Base-by-base conservation (phyloP, 2,113 vertebrate species). In the Pseudorectes ferrugineus region DNA sequence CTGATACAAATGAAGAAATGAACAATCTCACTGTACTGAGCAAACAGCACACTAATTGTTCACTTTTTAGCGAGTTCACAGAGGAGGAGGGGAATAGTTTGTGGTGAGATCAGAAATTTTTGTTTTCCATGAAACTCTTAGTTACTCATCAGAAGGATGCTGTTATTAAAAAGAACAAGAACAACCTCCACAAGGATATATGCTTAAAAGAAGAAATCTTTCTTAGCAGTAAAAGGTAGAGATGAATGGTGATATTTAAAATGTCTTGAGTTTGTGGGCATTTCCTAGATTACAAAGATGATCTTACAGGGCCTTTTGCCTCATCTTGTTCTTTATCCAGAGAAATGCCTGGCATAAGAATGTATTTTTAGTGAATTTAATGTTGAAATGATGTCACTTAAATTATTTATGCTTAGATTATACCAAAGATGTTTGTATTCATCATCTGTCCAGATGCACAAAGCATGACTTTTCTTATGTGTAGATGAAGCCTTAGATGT, bases 71-170 rank as follows among this genome's bases (percentile, higher is more conserved):
- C 29, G 59, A 62, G 45, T 68, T 51, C 57, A 40, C 35, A 68
- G 88, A 83, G 80, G 91, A 95, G 74, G 77, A 95, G 70, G 74
- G 68, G 78, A 85, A 9, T 40, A 61, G 66, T 57, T 87, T 75
- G 66, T 93, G 83, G 58, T 86, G 89, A 95, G 45, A 81, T 81
- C 77, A 95, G 94, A 87, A 91, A 91, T 85, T 89, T 92, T 65
- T 81, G 12, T 87, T 85, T 94, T 89, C 49, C 19, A 5, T 68
- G 6, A 31, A 59, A 89, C 76, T 80, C 54, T 19, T 59, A 86
- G 59, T 74, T 89, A 86, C 54, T 91, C 52, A 42, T 75, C 35
- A 22, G 52, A 92, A 82, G 29, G 73, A 54, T 73, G 49, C 51
- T 86, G 62, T 49, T 66, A 35, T 62, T 93, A 43, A 79, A 83